A percentile compares a stretch with the other conserved stretches of the same genome.
Evolutionary conservation across 2,797 vertebrate genomes (phyloP).

Genomic region (Malacoctenus gilli): DNA sequence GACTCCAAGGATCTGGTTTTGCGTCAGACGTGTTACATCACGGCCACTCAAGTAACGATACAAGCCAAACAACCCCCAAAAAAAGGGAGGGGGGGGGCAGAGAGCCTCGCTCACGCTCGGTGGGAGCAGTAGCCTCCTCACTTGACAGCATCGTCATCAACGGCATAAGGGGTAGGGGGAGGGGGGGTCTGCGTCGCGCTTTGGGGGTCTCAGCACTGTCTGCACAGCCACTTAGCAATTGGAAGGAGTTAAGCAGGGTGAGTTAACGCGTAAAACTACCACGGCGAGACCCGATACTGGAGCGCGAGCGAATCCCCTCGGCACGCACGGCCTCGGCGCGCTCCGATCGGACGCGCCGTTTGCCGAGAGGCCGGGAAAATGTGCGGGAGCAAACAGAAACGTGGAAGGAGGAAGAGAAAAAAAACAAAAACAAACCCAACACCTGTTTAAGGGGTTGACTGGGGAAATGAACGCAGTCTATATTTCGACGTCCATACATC

Average conservation of each 20-base stretch:
- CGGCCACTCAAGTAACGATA: conserved; percentile 17
- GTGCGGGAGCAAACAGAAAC: background rate
- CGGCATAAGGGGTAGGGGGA: conserved; percentile 30
- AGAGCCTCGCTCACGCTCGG: conserved; percentile 12
- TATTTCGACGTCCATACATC: conserved; percentile 45
- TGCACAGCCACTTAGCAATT: conserved; percentile 50
- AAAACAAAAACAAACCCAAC: conserved; percentile 22
- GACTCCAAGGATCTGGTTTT: conserved; percentile 22
- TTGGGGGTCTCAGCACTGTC: conserved; percentile 38
- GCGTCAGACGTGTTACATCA: conserved; percentile 25
- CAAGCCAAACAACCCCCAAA: conserved; percentile 2
- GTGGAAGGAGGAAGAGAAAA: conserved; percentile 20
- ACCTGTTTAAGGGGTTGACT: conserved; percentile 9
- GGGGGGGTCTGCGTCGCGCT: conserved; percentile 36
- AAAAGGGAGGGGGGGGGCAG: background rate
- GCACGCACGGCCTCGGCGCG: too few species aligned
- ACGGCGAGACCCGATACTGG: conserved; percentile 50
- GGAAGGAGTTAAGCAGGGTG: conserved; percentile 62
- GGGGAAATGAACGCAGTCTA: conserved; percentile 37
- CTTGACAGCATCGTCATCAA: conserved; percentile 28
- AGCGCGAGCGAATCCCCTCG: conserved; percentile 53
- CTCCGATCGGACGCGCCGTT: too few species aligned
- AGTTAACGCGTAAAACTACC: conserved; percentile 57
- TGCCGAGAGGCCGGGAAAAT: too few species aligned
- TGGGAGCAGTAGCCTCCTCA: conserved; percentile 24